Percentiles rank a stretch among this genome's conserved stretches.
phyloP scores from a whole-genome alignment of 2,113 vertebrate species.

The Pantherophis guttatus region DNA sequence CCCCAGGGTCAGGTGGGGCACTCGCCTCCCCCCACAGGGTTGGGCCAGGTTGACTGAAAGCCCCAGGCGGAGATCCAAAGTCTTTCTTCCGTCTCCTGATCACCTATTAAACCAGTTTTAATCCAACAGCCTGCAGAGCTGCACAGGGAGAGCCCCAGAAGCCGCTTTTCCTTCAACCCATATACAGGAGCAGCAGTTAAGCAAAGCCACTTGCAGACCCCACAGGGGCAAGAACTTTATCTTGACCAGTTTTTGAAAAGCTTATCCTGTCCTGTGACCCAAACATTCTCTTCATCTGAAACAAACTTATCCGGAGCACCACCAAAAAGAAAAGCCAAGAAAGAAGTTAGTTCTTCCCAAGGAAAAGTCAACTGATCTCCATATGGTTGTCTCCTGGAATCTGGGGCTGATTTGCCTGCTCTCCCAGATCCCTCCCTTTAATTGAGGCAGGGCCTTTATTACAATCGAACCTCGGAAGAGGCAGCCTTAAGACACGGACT shows the following conservation, averaged over 20 bases:
- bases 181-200: conserved; percentile 17
- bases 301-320: neutral
- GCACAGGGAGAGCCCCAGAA: neutral
- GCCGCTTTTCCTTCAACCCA: conserved; percentile 33
- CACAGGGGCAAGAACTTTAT: conserved; percentile 32
- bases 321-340: conserved; percentile 7
- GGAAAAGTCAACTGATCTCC: conserved; percentile 18
- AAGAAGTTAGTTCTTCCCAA: conserved; percentile 23
- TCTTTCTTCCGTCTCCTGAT: conserved; percentile 35
- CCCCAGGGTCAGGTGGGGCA: conserved; percentile 64
- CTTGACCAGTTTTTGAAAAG: conserved; percentile 35
- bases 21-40: conserved; percentile 49
- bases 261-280: conserved; percentile 25
- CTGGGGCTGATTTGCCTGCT: neutral
- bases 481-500: conserved; percentile 40
- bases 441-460: neutral
- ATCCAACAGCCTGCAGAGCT: neutral
- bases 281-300: conserved; percentile 27
- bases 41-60: conserved; percentile 28
- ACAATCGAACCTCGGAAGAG: conserved; percentile 44
- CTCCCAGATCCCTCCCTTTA: neutral
- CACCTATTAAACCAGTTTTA: neutral
- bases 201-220: conserved; percentile 29
- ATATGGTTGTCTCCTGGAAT: neutral
- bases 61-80: conserved; percentile 18